Conservation (phyloP, 2,888 invertebrate genomes). For the Heliconius sara region DNA sequence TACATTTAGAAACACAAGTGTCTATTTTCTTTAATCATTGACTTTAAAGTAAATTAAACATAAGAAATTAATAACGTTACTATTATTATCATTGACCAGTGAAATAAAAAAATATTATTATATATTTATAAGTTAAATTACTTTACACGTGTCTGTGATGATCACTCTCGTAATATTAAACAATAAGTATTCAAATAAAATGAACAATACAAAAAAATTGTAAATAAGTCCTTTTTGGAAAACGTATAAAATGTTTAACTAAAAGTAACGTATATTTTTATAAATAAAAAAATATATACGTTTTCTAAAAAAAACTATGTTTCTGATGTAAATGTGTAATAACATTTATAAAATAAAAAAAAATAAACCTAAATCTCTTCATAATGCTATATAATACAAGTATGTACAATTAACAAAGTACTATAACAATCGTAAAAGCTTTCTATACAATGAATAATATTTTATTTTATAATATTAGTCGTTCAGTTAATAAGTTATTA, state of each 20-base stretch:
- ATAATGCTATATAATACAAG: conserved; percentile 23
- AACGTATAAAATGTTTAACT: no score
- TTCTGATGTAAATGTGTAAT: no score
- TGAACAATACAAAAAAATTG: no score
- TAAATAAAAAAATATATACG: no score
- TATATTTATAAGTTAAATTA: no score
- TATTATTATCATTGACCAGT: neutral
- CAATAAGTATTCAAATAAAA: no score
- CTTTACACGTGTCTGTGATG: no score
- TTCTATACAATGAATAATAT: conserved; percentile 34
- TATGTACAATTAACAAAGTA: conserved; percentile 45
- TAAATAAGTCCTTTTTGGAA: no score
- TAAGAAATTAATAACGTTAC: neutral
- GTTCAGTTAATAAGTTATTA: neutral
- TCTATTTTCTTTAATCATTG: neutral
- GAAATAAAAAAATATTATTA: neutral
- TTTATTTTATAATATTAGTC: neutral
- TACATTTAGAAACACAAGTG: no score
- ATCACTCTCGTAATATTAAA: no score
- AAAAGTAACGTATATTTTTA: no score
- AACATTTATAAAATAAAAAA: neutral
- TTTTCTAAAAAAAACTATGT: no score
- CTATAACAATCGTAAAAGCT: conserved; percentile 42
- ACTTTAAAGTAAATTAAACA: neutral
- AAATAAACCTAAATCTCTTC: neutral